phyloP scores from a whole-genome alignment of 1,140 invertebrate genomes.

The Diprion similis region DNA sequence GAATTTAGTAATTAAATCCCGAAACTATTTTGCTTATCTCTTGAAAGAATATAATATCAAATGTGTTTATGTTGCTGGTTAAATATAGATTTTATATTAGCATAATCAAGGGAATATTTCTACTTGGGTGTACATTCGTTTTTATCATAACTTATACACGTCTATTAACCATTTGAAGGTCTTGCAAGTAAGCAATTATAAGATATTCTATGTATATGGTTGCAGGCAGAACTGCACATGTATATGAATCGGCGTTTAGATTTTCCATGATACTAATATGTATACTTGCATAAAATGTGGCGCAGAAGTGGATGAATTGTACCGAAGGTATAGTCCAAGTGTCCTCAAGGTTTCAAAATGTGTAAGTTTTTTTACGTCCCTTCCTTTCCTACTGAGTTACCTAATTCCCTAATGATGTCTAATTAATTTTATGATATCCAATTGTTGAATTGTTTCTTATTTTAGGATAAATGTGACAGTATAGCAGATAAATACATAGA shows the following conservation, averaged over 20 bases:
- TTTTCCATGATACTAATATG: conserved; percentile 34
- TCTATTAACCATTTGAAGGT: no score
- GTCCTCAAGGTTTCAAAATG: conserved; percentile 76
- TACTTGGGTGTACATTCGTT: no score
- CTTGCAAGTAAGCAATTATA: no score
- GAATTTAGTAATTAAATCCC: no score
- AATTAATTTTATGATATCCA: conserved; percentile 12
- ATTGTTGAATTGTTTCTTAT: conserved; percentile 34
- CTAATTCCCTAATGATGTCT: conserved; percentile 19
- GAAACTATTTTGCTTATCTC: no score
- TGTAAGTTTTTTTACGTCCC: conserved; percentile 61
- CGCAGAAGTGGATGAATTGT: conserved; percentile 66
- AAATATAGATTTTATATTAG: no score
- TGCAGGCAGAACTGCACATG: not conserved
- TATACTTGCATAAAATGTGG: conserved; percentile 75
- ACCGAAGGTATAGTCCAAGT: conserved; percentile 71
- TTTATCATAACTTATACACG: no score
- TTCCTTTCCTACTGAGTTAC: conserved; percentile 10
- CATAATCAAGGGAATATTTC: no score
- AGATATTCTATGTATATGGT: not conserved
- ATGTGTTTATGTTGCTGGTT: no score
- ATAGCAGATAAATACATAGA: conserved; percentile 89
- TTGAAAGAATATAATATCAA: no score
- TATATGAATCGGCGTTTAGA: not conserved
- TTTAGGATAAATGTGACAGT: conserved; percentile 74